Conservation (phyloP, 2,888 invertebrate species). For the Cantharis lateralis region DNA sequence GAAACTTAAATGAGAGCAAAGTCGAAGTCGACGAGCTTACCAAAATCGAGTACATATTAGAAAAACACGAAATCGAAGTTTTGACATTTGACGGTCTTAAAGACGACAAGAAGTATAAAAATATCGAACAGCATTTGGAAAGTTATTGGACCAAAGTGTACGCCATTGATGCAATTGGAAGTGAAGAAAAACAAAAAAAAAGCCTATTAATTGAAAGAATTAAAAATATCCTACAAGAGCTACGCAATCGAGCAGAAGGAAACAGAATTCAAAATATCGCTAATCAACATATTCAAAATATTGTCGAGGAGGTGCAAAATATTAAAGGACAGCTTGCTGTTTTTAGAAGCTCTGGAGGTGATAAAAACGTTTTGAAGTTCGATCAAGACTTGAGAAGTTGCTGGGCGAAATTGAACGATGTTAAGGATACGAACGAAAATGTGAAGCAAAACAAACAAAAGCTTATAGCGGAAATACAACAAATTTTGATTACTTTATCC, state of each 20-base stretch:
- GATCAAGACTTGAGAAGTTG: slow-evolving; percentile 29
- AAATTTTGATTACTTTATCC: slow-evolving; percentile 25
- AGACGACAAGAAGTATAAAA: slow-evolving; percentile 27
- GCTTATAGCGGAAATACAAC: slow-evolving; percentile 31
- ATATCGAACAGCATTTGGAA: slow-evolving; percentile 30
- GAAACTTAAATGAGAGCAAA: background rate
- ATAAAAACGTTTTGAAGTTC: slow-evolving; percentile 20
- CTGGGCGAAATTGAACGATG: slow-evolving; percentile 30
- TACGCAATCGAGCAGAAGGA: slow-evolving; percentile 30
- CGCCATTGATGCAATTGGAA: slow-evolving; percentile 16
- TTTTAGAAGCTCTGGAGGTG: slow-evolving; percentile 15
- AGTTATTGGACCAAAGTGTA: slow-evolving; percentile 30
- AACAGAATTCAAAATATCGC: slow-evolving; percentile 23
- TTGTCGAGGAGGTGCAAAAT: slow-evolving; percentile 24
- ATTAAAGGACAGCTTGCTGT: slow-evolving; percentile 22
- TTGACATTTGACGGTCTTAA: slow-evolving; percentile 32
- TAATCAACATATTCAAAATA: slow-evolving; percentile 24
- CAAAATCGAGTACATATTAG: slow-evolving; percentile 25
- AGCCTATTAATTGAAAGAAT: slow-evolving; percentile 20
- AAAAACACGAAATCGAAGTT: slow-evolving; percentile 27
- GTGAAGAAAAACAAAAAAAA: slow-evolving; percentile 22
- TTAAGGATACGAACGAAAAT: slow-evolving; percentile 23
- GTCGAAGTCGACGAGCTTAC: background rate
- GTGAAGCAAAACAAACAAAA: slow-evolving; percentile 21
- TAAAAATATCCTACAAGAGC: slow-evolving; percentile 29